Percentiles rank a stretch among this genome's conserved stretches.
These are phyloP conservation scores for Carollia perspicillata DNA, from an alignment of 2,113 vertebrate genomes.

Conservation along the genomic window DNA sequence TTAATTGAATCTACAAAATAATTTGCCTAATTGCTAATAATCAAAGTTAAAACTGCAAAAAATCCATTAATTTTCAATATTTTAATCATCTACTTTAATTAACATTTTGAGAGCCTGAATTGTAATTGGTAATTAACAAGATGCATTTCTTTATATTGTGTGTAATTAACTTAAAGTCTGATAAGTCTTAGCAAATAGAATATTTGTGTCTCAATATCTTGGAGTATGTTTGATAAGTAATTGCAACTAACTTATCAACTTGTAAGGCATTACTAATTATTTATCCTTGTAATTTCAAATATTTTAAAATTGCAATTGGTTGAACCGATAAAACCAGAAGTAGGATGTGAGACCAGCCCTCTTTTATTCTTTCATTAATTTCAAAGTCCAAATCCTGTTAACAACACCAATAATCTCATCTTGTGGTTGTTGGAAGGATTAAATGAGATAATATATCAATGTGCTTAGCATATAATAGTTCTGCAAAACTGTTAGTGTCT, in stretches of 20 bases:
- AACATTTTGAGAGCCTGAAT: constrained; percentile 8
- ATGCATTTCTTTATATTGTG: neutral
- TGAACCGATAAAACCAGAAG: constrained; percentile 7
- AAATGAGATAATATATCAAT: neutral
- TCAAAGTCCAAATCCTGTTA: neutral
- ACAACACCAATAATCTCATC: neutral
- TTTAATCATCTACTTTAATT: constrained; percentile 30
- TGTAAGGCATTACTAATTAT: neutral
- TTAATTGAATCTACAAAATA: neutral
- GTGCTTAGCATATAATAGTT: neutral
- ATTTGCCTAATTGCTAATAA: constrained; percentile 24
- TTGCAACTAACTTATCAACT: constrained; percentile 20
- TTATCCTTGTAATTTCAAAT: neutral
- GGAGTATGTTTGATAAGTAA: neutral
- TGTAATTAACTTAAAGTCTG: constrained; percentile 12
- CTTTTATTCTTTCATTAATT: neutral
- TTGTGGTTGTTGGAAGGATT: neutral
- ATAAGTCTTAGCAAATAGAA: neutral
- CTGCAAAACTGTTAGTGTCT: neutral
- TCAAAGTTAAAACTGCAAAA: constrained; percentile 42
- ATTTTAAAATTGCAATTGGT: neutral
- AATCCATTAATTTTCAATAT: constrained; percentile 28
- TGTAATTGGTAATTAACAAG: constrained; percentile 25
- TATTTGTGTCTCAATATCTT: neutral
- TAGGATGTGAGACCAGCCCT: neutral